These are phyloP conservation scores for Apeltes quadracus DNA, from an alignment of 2,113 vertebrate genomes.

Conservation along the genomic window DNA sequence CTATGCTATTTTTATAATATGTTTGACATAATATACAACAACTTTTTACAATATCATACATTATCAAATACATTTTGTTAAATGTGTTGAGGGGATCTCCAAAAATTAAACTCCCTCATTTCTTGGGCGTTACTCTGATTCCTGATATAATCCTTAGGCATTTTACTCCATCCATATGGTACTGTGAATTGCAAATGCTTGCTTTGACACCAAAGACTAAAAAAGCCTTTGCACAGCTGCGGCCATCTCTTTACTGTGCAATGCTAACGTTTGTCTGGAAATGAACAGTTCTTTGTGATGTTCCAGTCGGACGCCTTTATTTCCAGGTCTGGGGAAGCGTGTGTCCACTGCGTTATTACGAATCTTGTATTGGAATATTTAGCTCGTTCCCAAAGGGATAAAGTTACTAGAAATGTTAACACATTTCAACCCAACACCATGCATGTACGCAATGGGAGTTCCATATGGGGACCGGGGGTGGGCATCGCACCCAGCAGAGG, in stretches of 20 bases:
- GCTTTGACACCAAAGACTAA: not conserved
- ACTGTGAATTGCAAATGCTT: not conserved
- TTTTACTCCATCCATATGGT: not conserved
- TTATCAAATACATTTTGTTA: no score
- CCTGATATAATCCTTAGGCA: no score
- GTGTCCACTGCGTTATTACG: not conserved
- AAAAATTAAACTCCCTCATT: no score
- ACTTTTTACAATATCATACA: no score
- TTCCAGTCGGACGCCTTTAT: not conserved
- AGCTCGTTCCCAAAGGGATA: constrained; percentile 14
- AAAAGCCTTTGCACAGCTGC: not conserved
- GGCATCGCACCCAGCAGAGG: constrained; percentile 26
- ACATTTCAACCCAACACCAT: not conserved
- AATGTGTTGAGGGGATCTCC: no score
- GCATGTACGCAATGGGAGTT: constrained; percentile 15
- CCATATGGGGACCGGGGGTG: constrained; percentile 19
- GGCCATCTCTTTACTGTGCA: not conserved
- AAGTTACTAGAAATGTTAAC: constrained; percentile 8
- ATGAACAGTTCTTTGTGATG: constrained; percentile 2
- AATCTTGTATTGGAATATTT: not conserved
- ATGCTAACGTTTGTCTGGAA: constrained; percentile 13
- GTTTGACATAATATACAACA: no score
- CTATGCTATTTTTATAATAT: no score
- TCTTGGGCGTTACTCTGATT: no score
- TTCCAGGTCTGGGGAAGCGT: not conserved